These are phyloP conservation scores for Darevskia mixta DNA, from an alignment of 2,797 vertebrate species.

Conservation along the genomic window DNA sequence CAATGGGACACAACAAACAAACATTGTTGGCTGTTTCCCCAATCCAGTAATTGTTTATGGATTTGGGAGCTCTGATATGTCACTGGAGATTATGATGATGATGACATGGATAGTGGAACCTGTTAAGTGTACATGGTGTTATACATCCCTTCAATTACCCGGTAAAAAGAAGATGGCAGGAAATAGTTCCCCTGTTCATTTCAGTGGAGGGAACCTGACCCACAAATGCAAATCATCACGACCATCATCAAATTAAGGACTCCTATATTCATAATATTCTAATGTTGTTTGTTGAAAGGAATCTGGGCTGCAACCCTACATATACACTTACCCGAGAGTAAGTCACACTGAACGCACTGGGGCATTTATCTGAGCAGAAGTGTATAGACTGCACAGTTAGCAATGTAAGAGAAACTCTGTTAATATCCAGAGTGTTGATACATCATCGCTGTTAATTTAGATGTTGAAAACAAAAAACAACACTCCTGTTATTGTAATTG, in stretches of 20 bases:
- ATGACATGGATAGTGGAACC: neutral
- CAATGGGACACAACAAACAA: neutral
- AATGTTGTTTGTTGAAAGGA: neutral
- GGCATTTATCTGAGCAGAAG: neutral
- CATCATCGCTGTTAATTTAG: neutral
- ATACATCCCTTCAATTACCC: neutral
- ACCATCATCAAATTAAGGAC: neutral
- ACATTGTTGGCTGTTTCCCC: neutral
- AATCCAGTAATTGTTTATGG: neutral
- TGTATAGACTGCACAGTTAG: neutral
- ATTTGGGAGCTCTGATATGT: neutral
- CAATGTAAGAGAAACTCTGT: neutral
- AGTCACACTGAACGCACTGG: neutral
- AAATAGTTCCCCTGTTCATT: neutral
- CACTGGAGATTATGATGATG: neutral
- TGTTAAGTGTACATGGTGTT: neutral
- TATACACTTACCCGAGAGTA: neutral
- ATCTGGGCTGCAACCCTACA: neutral
- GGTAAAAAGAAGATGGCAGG: neutral
- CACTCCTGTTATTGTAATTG: neutral
- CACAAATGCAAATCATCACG: too few relatives aligned
- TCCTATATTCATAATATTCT: neutral
- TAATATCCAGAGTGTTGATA: neutral
- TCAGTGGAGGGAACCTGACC: neutral
- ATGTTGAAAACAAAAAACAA: neutral